These are phyloP conservation scores for Ophthalmolycus amberensis DNA, from an alignment of 2,113 vertebrate genomes.

Conservation along the genomic window DNA sequence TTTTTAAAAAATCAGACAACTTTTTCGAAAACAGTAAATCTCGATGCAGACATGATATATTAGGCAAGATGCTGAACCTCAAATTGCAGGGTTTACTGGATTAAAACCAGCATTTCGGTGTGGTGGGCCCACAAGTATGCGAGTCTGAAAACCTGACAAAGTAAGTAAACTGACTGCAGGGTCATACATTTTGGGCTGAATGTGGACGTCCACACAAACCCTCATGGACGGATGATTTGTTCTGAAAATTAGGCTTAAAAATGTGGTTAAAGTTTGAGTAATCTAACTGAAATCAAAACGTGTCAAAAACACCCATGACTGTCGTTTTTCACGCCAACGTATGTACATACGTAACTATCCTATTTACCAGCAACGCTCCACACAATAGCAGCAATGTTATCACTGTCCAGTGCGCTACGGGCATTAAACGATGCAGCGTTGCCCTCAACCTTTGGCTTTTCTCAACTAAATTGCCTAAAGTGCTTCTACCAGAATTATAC, in stretches of 20 bases:
- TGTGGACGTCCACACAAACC: not conserved
- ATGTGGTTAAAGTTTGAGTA: not conserved
- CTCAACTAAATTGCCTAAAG: not conserved
- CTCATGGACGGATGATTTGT: not conserved
- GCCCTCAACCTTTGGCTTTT: not conserved
- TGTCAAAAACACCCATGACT: not conserved
- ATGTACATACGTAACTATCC: constrained; percentile 3
- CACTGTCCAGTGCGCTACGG: not conserved
- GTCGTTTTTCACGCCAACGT: constrained; percentile 4
- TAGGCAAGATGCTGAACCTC: not conserved
- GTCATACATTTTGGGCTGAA: not conserved
- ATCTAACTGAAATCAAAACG: not conserved
- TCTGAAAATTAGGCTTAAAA: not conserved
- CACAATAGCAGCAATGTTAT: not conserved
- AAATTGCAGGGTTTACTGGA: not conserved
- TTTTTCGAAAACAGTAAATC: not conserved
- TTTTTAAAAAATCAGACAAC: not conserved
- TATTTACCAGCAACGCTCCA: not conserved
- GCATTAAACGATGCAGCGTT: not conserved
- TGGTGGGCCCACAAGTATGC: not conserved
- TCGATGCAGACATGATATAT: not conserved
- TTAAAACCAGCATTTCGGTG: not conserved
- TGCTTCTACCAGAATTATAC: constrained; percentile 14
- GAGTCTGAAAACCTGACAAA: not conserved
- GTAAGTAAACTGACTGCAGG: not conserved